Evolutionary conservation across 2,113 vertebrate species (phyloP).

Genomic region (Clinocottus analis): DNA sequence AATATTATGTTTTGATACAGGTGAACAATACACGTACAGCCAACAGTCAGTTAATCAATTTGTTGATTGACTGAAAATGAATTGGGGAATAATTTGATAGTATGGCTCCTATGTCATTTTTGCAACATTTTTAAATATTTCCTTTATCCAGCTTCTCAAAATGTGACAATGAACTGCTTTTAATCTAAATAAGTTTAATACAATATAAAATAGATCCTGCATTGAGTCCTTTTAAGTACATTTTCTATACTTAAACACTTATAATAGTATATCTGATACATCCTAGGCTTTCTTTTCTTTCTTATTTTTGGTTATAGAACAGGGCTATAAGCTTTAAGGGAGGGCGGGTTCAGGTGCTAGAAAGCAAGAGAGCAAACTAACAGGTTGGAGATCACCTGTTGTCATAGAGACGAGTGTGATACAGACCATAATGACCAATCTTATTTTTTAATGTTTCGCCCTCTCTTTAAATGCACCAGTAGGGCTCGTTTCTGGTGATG

Average conservation of each 20-base stretch:
- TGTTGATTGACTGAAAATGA: not conserved
- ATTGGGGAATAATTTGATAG: not conserved
- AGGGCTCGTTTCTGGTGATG: not conserved
- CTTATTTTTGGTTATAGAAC: not conserved
- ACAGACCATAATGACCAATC: conserved; percentile 24
- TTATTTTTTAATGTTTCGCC: not conserved
- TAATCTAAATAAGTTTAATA: not conserved
- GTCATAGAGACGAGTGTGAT: conserved; percentile 56
- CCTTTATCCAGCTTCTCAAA: not conserved
- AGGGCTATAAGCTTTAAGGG: not conserved
- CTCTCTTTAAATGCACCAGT: conserved; percentile 1
- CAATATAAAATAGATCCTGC: not conserved
- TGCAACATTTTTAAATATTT: too few species aligned
- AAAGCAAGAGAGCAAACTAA: conserved; percentile 30
- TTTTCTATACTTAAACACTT: not conserved
- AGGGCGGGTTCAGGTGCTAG: conserved; percentile 52
- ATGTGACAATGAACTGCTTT: not conserved
- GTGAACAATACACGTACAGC: not conserved
- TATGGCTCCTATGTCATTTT: too few species aligned
- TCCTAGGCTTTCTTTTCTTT: too few species aligned
- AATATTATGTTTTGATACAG: not conserved
- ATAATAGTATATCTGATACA: not conserved
- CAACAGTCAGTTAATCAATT: not conserved
- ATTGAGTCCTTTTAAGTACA: not conserved
- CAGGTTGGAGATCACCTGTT: conserved; percentile 45